Base-by-base conservation (phyloP, 2,113 vertebrate species). In the Oostethus manadensis region DNA sequence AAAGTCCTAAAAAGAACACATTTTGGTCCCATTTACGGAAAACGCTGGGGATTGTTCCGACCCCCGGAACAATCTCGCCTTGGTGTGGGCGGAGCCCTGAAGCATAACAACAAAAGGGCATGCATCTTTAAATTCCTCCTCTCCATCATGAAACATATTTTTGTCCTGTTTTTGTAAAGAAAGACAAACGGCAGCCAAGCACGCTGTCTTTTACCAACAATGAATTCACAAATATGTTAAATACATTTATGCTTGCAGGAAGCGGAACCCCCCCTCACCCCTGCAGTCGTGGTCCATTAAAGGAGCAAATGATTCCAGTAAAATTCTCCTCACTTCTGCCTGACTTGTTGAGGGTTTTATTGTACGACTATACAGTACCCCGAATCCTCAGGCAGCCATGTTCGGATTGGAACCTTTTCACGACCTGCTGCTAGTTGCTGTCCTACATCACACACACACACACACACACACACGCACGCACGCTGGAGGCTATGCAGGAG, bases 271-370 rank as follows among this genome's bases (percentile, higher is more conserved):
- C 51, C 50, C 29, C 10, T 11, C 6, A 33, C 16, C 16, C 51
- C 29, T 11, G 29, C 33, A 21, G 53, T 55, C 21, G n/a, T 55
- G 53, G n/a, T 55, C 10, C 53, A 55, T 55, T 55, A 55, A 55
- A 55, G 53, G 35, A 20, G 33, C 15, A 35, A 55, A 55, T 55
- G 35, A 55, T 55, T 18, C 21, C 53, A 14, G 40, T 55, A 42
- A 55, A 40, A 55, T 55, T 55, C 35, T 55, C 35, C 35, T 35
- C 53, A 35, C 53, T 55, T 55, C 35, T 21, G 35, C 5, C 53
- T 15, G 40, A 18, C 51, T 54, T 15, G 20, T 15, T 55, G 53
- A 55, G 29, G 29, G 29, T 33, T 33, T 33, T 4, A 33, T 33
- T n/a, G 11, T 13, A 14, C 1, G 38, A 14, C 14, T 14, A 42